phyloP scores from a whole-genome alignment of 92 coral and sea anemone species.

The Chrysogorgia sp. region DNA sequence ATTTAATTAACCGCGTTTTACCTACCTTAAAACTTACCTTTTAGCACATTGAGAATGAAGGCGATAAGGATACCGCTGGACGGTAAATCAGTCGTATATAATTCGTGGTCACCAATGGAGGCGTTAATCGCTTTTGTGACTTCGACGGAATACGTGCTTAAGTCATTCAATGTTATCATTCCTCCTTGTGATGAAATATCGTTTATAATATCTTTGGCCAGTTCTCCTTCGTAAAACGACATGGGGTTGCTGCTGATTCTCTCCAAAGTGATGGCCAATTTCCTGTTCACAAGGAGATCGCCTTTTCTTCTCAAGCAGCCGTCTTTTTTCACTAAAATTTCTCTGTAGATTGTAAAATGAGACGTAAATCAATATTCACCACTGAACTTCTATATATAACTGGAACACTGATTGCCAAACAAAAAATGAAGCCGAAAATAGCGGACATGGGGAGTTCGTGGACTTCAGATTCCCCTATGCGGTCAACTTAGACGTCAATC shows the following conservation, averaged over 20 bases:
- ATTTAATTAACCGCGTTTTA: too few species aligned
- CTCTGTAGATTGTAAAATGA: conserved; percentile 29
- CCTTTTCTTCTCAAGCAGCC: conserved; percentile 63
- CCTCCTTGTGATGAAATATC: conserved; percentile 64
- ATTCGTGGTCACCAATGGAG: conserved; percentile 36
- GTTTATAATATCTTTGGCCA: conserved; percentile 63
- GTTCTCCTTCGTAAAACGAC: conserved; percentile 60
- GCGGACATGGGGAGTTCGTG: too few species aligned
- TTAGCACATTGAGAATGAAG: conserved; percentile 69
- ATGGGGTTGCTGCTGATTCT: conserved; percentile 61
- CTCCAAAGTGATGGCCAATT: conserved; percentile 68
- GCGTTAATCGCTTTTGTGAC: conserved; percentile 47
- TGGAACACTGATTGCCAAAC: too few species aligned
- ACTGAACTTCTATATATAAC: too few species aligned
- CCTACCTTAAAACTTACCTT: conserved; percentile 65
- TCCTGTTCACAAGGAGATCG: conserved; percentile 54
- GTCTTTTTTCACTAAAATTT: conserved; percentile 55
- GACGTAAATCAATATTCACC: neutral
- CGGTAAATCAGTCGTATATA: conserved; percentile 72
- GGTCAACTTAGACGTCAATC: too few species aligned
- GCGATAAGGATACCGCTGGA: conserved; percentile 71
- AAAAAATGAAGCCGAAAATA: too few species aligned
- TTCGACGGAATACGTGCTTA: conserved; percentile 61
- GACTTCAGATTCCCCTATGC: too few species aligned
- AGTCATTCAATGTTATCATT: conserved; percentile 61